Percentiles rank a stretch among this genome's conserved stretches.
Conservation (phyloP, 2,797 vertebrate genomes). For the Linurgus olivaceus region DNA sequence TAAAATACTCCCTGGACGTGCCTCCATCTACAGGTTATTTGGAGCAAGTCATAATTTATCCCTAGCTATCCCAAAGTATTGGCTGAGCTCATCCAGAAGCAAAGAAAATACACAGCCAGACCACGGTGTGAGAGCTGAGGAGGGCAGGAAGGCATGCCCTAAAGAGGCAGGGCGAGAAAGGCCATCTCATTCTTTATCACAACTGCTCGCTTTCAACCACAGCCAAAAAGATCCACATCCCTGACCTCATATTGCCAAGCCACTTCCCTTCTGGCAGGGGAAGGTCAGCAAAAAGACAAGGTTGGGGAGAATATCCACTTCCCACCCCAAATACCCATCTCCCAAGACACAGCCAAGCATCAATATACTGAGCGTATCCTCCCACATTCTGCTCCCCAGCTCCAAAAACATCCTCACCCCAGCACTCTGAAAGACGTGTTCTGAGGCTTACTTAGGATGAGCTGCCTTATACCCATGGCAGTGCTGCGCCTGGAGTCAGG, state of each 20-base stretch:
- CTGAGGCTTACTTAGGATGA: not conserved
- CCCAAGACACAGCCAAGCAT: not conserved
- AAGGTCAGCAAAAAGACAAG: not conserved
- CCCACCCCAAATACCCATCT: not conserved
- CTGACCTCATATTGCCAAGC: not conserved
- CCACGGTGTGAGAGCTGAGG: not conserved
- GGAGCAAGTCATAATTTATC: not conserved
- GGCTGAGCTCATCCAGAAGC: slow-evolving; percentile 7
- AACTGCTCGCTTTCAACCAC: not conserved
- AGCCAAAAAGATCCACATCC: not conserved
- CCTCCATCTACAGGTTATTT: slow-evolving; percentile 14
- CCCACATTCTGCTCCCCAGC: not conserved
- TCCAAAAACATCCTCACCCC: not conserved
- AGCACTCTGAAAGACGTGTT: not conserved
- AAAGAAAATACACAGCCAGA: not conserved
- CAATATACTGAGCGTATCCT: not conserved
- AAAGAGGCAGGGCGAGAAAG: not conserved
- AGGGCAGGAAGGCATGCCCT: not conserved
- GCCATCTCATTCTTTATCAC: not conserved
- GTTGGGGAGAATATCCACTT: not conserved
- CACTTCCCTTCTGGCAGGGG: not conserved
- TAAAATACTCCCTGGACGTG: slow-evolving; percentile 19
- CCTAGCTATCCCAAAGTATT: not conserved
- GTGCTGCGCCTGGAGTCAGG: not conserved
- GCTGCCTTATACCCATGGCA: not conserved